Base-by-base conservation (phyloP, 2,888 invertebrate species). In the Spatulosminthurus flaviceps region DNA sequence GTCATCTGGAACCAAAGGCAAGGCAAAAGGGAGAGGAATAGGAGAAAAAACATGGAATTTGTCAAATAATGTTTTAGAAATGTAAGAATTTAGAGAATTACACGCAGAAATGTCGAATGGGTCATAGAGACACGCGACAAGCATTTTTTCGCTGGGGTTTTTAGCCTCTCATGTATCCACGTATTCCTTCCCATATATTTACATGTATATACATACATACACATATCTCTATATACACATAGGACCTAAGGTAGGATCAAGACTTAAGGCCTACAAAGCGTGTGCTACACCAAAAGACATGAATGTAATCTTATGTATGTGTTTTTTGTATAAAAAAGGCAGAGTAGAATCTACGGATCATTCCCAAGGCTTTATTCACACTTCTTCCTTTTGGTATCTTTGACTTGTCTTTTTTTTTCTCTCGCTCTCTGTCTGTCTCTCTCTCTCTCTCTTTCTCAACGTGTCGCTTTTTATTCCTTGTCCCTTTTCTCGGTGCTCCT, bases 61-160 rank as follows among this genome's bases (percentile, higher is more conserved):
- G 67, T 67, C 67, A 67, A 67, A 67, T 67, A 26, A 67, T 67
- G 67, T 28, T 67, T 26, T 67, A 19, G 67, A 67, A 67, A 67
- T 67, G 67, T 67, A 67, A 67, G 67, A 67, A 67, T 67, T 19
- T 67, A 2, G 26, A 16, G 67, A 67, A 67, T 67, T 26, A 26
- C 67, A 67, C 67, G 26, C 28, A 19, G 67, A 67, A 67, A 67
- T 67, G 67, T 67, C 29, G 67, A 67, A 67, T 67, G 67, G 67
- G 67, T 67, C 67, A 67, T 67, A 67, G 67, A 67, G 67, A 67
- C 67, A 67, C 67, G 67, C 67, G 67, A 67, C 67, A 67, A 67
- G 67, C 51, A 67, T 67, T 67, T 26, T 29, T 66, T n/a, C n/a
- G n/a, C 61, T 22, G 16, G 28, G 2, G 67, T 19, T 16, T 67